Evolutionary conservation across 1,140 invertebrate genomes (phyloP), one percentile per base, ranked within the genome.

Genomic region (Drosophila orosa): DNA sequence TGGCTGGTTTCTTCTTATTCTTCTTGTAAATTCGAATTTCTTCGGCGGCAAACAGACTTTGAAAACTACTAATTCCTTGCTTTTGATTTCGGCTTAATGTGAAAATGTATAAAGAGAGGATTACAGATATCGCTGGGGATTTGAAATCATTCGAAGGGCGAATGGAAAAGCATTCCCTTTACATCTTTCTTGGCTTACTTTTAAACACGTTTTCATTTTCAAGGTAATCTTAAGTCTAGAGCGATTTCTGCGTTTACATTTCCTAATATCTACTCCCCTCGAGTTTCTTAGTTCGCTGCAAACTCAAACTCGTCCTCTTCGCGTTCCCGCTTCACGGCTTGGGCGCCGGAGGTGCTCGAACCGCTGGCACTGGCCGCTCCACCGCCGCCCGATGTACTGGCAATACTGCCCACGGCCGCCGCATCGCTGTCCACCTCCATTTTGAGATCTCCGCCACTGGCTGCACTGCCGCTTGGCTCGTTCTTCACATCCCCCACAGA

Each of bases 261-360:
- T 35, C 40, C 24, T 47, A 42, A 31, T 48, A 1, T 37, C 27
- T 31, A 33, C 9, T 60, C 7, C 17, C n/a, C 3, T 9, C 13
- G 12, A 24, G 24, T 42, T 12, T 5, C 15, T 27, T 29, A 87
- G 58, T 87, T 83, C 9, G 84, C 73, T 55, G 65, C 40, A 77
- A 80, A 87, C 85, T 95, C 95, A 78, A 95, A 95, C 65, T 96
- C 95, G 44, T 95, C 95, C 27, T 96, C 95, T 44, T 96, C 95
- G 33, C 95, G 81, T 79, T 95, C 95, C 27, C 94, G 90, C 68
- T 95, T 95, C 12, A 93, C 92, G 13, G 77, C 74, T 13, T n/a
- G n/a, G n/a, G 61, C 52, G 8, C 67, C 47, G 24, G 66, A 33
- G 4, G 42, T 19, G 19, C 73, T 47, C 3, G 42, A 27, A 1